Evolutionary conservation across 1,140 invertebrate genomes (phyloP), one percentile per base, ranked within the genome.

Genomic region (Aphaenogaster ashmeadi): DNA sequence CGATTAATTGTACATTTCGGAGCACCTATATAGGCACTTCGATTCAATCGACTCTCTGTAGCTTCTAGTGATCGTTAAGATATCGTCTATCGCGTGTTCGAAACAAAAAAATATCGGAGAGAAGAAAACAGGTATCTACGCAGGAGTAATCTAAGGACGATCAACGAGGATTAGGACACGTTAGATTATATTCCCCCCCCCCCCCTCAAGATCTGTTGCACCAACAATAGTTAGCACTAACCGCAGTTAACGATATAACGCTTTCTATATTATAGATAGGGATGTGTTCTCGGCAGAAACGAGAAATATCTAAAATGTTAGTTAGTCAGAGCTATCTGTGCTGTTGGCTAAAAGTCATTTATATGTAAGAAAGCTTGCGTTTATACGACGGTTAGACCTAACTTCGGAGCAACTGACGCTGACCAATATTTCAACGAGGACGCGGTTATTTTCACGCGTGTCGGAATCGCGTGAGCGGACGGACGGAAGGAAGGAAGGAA

Each of bases 11-110:
- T 86, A 75, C 60, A 87, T 69, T 89, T 87, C 50, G 77, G 54
- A 33, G 62, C 52, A 69, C 67, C 50, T 86, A 47, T 69, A 60
- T 77, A 77, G 75, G 56, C 86, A 89, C 62, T 84, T 72, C n/a
- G 47, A 79, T 67, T 52, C 86, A 52, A 69, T 69, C 60, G 80
- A 87, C 41, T 88, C 78, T 89, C 58, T 71, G 85, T 89, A 90
- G 74, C 36, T 69, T 79, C 67, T 87, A 90, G 74, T 78, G 62
- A 64, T 62, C 54, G 36, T 66, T 89, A 84, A 79, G 66, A 60
- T 77, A 60, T 90, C 88, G 88, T 87, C 58, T 84, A 67, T 78
- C 86, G 15, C 62, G 41, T 86, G 56, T 90, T 89, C 6, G 54
- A 50, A 33, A 54, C 21, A 64, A 44, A 54, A 64, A 86, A 88